Evolutionary conservation across 2,888 invertebrate genomes (phyloP).

Genomic region (Dicycla oo): DNA sequence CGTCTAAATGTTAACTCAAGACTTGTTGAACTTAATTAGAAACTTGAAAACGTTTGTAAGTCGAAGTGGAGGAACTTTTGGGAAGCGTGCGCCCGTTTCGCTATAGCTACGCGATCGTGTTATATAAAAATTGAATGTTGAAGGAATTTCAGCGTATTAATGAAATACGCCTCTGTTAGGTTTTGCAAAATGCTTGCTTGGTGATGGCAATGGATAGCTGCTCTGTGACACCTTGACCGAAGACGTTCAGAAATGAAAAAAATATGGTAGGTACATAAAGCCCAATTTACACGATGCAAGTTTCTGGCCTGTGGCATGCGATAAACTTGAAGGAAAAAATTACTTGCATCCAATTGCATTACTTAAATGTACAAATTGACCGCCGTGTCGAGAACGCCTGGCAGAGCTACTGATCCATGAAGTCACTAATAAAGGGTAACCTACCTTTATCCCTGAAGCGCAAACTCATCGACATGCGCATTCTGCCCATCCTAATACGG

Average conservation of each 20-base stretch:
- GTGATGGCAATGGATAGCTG: not conserved
- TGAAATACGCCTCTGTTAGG: not conserved
- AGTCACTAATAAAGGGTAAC: too few relatives aligned
- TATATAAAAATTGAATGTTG: slow-evolving; percentile 46
- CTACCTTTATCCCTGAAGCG: too few relatives aligned
- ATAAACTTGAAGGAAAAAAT: not conserved
- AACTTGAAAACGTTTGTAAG: slow-evolving; percentile 81
- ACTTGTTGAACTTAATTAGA: slow-evolving; percentile 86
- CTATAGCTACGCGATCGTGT: slow-evolving; percentile 59
- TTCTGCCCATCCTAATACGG: too few relatives aligned
- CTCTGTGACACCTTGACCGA: not conserved
- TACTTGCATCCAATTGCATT: not conserved
- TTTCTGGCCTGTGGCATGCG: not conserved
- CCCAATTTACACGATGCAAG: not conserved
- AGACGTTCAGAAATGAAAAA: too few relatives aligned
- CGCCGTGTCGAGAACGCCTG: too few relatives aligned
- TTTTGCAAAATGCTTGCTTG: not conserved
- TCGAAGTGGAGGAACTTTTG: slow-evolving; percentile 70
- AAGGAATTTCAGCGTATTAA: slow-evolving; percentile 23
- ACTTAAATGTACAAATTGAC: too few relatives aligned
- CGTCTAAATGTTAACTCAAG: slow-evolving; percentile 85
- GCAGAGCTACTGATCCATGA: too few relatives aligned
- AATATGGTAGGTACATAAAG: too few relatives aligned
- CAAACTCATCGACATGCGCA: too few relatives aligned
- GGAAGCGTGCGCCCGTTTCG: slow-evolving; percentile 64